Evolutionary conservation across 2,797 vertebrate genomes (phyloP), one percentile per base, ranked within the genome.

Genomic region (Urophycis tenuis): DNA sequence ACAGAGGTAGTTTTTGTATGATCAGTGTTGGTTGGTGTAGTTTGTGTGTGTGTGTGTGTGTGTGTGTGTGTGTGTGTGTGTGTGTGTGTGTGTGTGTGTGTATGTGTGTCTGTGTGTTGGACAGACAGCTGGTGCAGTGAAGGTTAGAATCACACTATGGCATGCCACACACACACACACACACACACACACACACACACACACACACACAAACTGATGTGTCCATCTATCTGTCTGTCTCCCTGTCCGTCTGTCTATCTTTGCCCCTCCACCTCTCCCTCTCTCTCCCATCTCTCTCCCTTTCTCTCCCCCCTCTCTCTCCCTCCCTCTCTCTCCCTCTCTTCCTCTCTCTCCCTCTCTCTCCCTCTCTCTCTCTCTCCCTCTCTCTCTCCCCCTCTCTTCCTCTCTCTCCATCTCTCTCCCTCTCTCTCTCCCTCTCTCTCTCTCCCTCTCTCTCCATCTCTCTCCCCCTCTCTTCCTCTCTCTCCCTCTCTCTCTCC

Each of bases 91-190:
- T 53, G 17, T 22, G 75, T 78, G 11, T 60, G 73, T 80, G 78
- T 72, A 41, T 80, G 31, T 67, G 72, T 79, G 71, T 69, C 74
- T 83, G 80, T 71, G 69, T 53, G 29, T 32, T 70, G 72, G 79
- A 70, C 80, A 77, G 87, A 89, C 92, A 92, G 92, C 92, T 92
- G 92, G 83, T 89, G 84, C 75, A 81, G 88, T 72, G 94, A 97
- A 96, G 96, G 95, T 95, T 97, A 95, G 67, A 70, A 70, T 75
- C 87, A 89, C 92, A 91, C 19, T 9, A 70, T 12, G 67, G 3
- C 17, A 15, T 31, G 14, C 1, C 67, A 31, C 33, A 72, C 71
- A 72, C 71, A 35, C 32, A 34, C 71, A 72, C 32, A 72, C 71
- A 32, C 71, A 72, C 19, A 72, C 19, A 72, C 19, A 34, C 33